Base-by-base conservation (phyloP, 2,113 vertebrate species). In the Stegastes partitus region DNA sequence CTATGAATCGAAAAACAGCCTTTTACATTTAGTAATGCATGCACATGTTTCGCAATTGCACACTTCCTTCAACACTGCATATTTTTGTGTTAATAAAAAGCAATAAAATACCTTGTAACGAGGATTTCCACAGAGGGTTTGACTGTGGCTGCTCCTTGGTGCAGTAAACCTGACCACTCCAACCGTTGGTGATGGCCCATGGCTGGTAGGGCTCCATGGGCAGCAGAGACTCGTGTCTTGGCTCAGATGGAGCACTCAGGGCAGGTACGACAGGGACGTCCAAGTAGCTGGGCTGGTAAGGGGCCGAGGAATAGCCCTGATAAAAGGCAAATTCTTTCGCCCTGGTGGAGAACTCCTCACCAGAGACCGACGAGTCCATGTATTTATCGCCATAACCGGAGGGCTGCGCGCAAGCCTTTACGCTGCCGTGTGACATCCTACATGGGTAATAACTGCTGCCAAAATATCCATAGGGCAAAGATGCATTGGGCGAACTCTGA, bases 291-390 rank as follows among this genome's bases (percentile, higher is more conserved):
- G 98, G 95, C 84, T 99, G 98, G 91, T 98, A 99, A 44, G 97
- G 97, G 69, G 93, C 96, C 3, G 97, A 93, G 2, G 97, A 96
- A 83, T 99, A 99, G 77, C 98, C 96, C 88, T 98, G 98, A 85
- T 99, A 99, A 92, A 99, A 99, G 39, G 98, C 97, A 88, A 99
- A 98, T 85, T 99, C 98, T 92, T 99, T 99, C 5, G 97, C 96
- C 83, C 98, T 94, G 85, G 94, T 95, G 56, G 96, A 94, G 92
- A 98, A 99, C 90, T 99, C 98, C 88, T 99, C 97, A 31, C 96
- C 96, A 65, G 96, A 94, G 49, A 95, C 96, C 1, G 97, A 96
- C 19, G 97, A 97, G 94, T 99, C 98, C 94, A 96, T 96, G 89
- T 98, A 99, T 87, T 97, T 98, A 69, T 98, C 97, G 54, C 95